Conservation (phyloP, 2,797 vertebrate genomes). For the Eutrigla gurnardus region DNA sequence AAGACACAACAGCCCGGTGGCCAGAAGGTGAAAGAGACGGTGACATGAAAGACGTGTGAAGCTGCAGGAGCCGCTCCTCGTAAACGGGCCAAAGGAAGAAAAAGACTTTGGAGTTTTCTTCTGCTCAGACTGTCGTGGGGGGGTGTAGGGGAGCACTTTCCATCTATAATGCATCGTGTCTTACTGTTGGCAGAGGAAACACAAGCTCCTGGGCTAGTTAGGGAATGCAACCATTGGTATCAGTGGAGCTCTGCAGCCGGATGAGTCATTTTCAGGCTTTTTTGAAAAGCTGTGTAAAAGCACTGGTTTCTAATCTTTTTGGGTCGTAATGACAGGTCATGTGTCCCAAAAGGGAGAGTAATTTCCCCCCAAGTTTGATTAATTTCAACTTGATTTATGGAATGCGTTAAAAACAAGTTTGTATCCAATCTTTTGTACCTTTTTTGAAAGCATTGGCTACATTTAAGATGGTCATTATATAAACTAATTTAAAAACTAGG, state of each 20-base stretch:
- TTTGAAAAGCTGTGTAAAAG: not conserved
- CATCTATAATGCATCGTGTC: constrained; percentile 61
- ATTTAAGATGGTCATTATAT: not conserved
- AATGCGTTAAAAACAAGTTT: not conserved
- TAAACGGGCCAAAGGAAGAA: not conserved
- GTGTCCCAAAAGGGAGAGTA: too few species aligned
- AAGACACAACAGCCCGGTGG: constrained; percentile 19
- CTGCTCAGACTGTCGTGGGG: constrained; percentile 10
- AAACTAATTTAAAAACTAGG: not conserved
- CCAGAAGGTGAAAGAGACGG: constrained; percentile 10
- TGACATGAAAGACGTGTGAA: not conserved
- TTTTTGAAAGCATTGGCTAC: not conserved
- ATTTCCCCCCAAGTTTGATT: too few species aligned
- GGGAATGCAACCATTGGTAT: constrained; percentile 14
- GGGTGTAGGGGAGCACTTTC: constrained; percentile 29
- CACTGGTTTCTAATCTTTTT: too few species aligned
- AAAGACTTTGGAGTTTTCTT: constrained; percentile 18
- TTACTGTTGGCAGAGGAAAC: constrained; percentile 46
- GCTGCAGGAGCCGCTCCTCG: not conserved
- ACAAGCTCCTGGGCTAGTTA: constrained; percentile 43
- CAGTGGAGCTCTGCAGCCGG: constrained; percentile 15
- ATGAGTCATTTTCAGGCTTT: constrained; percentile 28
- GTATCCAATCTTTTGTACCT: too few species aligned
- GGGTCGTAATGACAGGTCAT: too few species aligned
- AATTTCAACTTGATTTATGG: not conserved